These are phyloP conservation scores for Agapornis canus DNA, from an alignment of 2,797 vertebrate species.

Conservation along the genomic window DNA sequence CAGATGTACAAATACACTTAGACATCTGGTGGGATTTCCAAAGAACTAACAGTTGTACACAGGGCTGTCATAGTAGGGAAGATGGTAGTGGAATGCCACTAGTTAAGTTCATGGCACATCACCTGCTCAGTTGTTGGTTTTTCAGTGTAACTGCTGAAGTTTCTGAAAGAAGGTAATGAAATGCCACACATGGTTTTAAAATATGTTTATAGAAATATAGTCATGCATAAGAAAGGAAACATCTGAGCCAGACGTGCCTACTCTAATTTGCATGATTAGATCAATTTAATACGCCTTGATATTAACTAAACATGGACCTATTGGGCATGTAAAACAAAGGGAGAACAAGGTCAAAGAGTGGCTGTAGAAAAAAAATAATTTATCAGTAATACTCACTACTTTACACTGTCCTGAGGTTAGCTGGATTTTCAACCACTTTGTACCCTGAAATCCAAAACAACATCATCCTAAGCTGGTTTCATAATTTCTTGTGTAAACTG, in stretches of 20 bases:
- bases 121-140: background rate
- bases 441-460: background rate
- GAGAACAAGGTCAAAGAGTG: background rate
- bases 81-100: background rate
- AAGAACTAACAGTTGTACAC: background rate
- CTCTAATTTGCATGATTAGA: background rate
- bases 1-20: background rate
- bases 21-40: slow-evolving; percentile 1
- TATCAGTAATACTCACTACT: background rate
- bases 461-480: background rate
- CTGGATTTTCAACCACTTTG: background rate
- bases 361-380: background rate
- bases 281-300: background rate
- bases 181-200: background rate
- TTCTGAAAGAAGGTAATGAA: background rate
- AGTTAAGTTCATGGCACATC: background rate
- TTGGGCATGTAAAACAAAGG: background rate
- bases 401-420: background rate
- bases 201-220: background rate
- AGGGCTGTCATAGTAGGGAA: background rate
- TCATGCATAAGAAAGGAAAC: background rate
- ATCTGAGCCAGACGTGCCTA: background rate
- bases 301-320: background rate
- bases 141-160: background rate
- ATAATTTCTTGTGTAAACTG: background rate